Base-by-base conservation (phyloP, 2,888 invertebrate genomes). In the Amaurobius ferox region DNA sequence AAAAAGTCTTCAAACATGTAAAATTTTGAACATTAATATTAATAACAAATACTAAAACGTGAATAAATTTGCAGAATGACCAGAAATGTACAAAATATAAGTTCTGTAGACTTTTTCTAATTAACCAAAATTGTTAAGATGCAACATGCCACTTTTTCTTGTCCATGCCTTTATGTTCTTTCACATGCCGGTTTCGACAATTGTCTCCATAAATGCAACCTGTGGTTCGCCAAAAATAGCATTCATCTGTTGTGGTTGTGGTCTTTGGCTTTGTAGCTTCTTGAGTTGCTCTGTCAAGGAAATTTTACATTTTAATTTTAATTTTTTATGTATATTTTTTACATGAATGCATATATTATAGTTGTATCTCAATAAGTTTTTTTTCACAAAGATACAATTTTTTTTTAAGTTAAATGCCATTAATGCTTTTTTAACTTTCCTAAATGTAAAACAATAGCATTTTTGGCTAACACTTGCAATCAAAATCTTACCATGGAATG, bases 201-300 rank as follows among this genome's bases (percentile, higher is more conserved):
- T 90, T 90, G 72, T 91, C 90, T 61, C 91, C 92, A 89, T 91
- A 92, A 61, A 90, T 90, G 89, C 92, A 92, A 30, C 92, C 92
- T 13, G 92, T 92, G 13, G 92, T 92, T 68, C 92, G 90, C 92
- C 92, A 92, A 87, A 92, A 92, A 89, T 92, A 92, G 87, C 92
- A 92, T 89, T 92, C 92, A 87, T 91, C 90, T 28, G 91, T 64
- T 0, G 64, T 70, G 32, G 62, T 48, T 0, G 44, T 76, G 26
- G 19, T 19, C 32, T 76, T 76, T 30, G 48, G 71, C 30, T 44
- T 48, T 16, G 44, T 11, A 19, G 19, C 5, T n/a, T 44, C 30
- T 16, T 26, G 30, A 40, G 13, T 11, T 13, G 23, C 26, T 3
- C 39, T 40, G 26, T 23, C 16, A 67, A 35, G 2, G 35, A 5